These are phyloP conservation scores for Dinomys branickii DNA, from an alignment of 2,113 vertebrate genomes.

Conservation along the genomic window DNA sequence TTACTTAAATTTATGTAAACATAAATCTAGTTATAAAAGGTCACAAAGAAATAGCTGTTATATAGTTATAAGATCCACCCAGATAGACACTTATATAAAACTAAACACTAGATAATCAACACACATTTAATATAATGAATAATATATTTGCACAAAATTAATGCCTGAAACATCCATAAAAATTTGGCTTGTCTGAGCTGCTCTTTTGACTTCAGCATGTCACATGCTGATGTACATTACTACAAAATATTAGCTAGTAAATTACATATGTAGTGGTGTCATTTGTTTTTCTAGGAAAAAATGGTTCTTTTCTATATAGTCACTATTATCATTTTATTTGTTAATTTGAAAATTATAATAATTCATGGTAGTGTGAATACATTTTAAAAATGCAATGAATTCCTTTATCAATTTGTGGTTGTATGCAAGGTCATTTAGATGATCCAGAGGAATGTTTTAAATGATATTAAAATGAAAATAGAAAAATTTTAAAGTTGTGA, in stretches of 20 bases:
- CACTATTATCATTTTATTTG: not conserved
- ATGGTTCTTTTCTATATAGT: not conserved
- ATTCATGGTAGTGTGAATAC: not conserved
- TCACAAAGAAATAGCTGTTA: not conserved
- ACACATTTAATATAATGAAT: not conserved
- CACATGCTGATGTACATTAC: not conserved
- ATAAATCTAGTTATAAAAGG: not conserved
- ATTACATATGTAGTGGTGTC: not conserved
- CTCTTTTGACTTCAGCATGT: not conserved
- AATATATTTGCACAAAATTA: not conserved
- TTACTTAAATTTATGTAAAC: not conserved
- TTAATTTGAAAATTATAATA: conserved; percentile 27
- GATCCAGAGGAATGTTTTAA: not conserved
- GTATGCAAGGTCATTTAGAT: not conserved
- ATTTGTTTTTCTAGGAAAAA: not conserved
- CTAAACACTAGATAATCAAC: not conserved
- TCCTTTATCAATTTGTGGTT: not conserved
- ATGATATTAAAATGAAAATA: not conserved
- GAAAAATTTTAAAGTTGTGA: not conserved
- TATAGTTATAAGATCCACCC: not conserved
- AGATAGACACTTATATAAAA: not conserved
- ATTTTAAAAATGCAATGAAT: not conserved
- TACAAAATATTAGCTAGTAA: not conserved
- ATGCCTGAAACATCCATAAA: not conserved
- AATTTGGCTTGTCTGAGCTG: not conserved